Conservation (phyloP, 2,797 vertebrate genomes). For the Enoplosus armatus region DNA sequence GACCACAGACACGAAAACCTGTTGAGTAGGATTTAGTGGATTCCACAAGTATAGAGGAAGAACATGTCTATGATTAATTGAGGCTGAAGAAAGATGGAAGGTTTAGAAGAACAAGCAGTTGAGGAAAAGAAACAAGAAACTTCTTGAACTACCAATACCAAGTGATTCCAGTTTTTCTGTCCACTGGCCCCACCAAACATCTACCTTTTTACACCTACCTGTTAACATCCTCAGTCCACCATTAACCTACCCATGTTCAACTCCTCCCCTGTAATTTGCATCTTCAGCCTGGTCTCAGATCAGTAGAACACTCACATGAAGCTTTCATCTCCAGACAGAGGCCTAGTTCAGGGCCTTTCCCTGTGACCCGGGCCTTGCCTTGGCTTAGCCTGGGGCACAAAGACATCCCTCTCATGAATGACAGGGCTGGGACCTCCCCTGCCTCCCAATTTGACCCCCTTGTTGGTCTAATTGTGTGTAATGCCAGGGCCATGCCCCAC, state of each 20-base stretch:
- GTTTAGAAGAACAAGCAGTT: conserved; percentile 16
- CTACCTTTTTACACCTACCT: conserved; percentile 18
- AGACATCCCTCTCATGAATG: conserved; percentile 70
- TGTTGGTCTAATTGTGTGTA: conserved; percentile 83
- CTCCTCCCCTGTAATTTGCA: conserved; percentile 65
- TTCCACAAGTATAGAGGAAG: conserved; percentile 30
- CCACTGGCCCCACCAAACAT: conserved; percentile 3
- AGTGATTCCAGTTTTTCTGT: conserved; percentile 10
- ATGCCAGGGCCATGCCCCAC: conserved; percentile 74
- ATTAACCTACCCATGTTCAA: conserved; percentile 38
- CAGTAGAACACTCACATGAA: conserved; percentile 44
- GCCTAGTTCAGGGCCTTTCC: conserved; percentile 64
- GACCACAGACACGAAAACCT: conserved; percentile 59
- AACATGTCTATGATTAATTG: conserved; percentile 40
- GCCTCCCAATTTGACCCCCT: conserved; percentile 77
- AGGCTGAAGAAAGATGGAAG: conserved; percentile 23
- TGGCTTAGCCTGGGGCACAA: conserved; percentile 67
- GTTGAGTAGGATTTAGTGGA: conserved; percentile 58
- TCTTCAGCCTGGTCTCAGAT: conserved; percentile 51
- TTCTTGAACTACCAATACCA: not conserved
- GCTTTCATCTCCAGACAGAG: conserved; percentile 76
- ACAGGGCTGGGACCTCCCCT: conserved; percentile 70
- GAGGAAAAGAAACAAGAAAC: conserved; percentile 15
- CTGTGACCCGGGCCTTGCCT: conserved; percentile 57
- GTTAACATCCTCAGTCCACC: conserved; percentile 30